Base-by-base conservation (phyloP, 2,797 vertebrate genomes). In the Sebastes cheni region DNA sequence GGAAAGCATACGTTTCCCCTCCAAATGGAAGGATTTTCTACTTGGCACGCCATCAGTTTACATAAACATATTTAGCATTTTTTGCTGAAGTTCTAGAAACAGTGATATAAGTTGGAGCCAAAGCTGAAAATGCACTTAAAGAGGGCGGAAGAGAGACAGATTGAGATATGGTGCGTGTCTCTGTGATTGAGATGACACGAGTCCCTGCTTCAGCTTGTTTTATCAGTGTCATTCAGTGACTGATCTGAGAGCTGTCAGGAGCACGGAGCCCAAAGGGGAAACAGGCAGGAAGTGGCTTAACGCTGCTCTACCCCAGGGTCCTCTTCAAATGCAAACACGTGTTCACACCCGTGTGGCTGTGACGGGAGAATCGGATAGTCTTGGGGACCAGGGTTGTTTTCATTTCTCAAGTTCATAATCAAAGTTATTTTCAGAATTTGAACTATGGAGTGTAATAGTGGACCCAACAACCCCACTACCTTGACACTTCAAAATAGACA, bases 1-100 rank as follows among this genome's bases (percentile, higher is more conserved):
- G 72, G 75, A 85, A 62, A 86, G 82, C 88, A 91, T 90, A 92
- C 10, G 87, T 79, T 83, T 83, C 36, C 76, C 68, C 69, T 79
- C 58, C 42, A 72, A 73, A 85, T 65, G 62, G 78, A 80, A 72
- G 72, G 55, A 84, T 88, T 46, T 74, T 81, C 59, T 70, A 2
- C n/a, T 77, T 75, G 71, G 80, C 76, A 50, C 16, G n/a, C 25
- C 36, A 32, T 80, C 71, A 69, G 56, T 86, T 81, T 64, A 32
- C 77, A 80, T 84, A 58, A 88, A 83, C 59, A 78, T 68, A 73
- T 82, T 79, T 79, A 73, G 36, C 36, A 72, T 81, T 74, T 46
- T 46, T 75, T 69, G 50, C 69, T 39, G 20, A 62, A 85, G 72
- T 72, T 70, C 22, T 60, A 46, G 42, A 79, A 81, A 39, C 68